Conservation (phyloP, 2,113 vertebrate genomes). For the Grantiella picta region DNA sequence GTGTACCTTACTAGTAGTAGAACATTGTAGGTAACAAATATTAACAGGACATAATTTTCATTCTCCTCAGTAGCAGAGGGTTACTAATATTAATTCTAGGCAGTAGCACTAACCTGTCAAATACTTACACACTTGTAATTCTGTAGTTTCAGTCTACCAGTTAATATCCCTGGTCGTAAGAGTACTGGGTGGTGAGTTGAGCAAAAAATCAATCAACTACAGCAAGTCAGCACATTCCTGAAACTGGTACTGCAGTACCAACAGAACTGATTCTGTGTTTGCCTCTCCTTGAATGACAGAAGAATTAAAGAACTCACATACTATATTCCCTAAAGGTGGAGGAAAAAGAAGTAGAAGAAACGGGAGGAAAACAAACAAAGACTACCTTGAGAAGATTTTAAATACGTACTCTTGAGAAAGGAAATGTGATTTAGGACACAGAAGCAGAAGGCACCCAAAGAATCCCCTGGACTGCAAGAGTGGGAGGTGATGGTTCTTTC, state of each 20-base stretch:
- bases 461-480: background rate
- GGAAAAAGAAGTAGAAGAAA: background rate
- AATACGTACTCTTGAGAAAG: background rate
- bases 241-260: background rate
- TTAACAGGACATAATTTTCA: background rate
- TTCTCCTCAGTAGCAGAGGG: background rate
- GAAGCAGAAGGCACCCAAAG: background rate
- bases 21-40: background rate
- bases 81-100: background rate
- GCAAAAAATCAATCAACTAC: background rate
- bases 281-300: background rate
- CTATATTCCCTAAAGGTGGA: background rate
- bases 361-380: background rate
- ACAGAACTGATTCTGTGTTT: background rate
- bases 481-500: background rate
- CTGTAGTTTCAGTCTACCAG: rapidly evolving
- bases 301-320: background rate
- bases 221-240: background rate
- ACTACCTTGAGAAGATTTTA: background rate
- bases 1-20: background rate
- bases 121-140: background rate
- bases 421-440: background rate
- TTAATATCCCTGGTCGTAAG: background rate
- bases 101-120: background rate
- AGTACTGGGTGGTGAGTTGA: background rate